Base-by-base conservation (phyloP, 2,113 vertebrate species). In the Polypterus bichir region DNA sequence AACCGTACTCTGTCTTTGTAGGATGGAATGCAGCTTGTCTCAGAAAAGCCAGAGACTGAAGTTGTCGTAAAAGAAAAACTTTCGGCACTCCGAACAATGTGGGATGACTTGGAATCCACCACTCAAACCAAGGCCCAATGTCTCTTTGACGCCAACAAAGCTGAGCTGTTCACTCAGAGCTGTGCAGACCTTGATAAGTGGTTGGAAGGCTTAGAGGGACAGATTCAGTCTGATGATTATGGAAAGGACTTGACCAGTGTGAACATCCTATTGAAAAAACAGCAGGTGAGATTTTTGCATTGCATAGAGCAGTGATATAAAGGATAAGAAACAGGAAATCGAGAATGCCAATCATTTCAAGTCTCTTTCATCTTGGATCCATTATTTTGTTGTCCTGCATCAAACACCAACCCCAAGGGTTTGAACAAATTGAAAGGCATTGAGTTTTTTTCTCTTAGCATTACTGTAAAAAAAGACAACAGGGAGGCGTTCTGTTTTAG, bases 191-290 rank as follows among this genome's bases (percentile, higher is more conserved):
- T 98, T 53, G 93, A 97, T 77, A 92, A 97, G 68, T 98, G 93
- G 93, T 81, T 98, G 58, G 83, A 80, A 0, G 87, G 91, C 54
- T 73, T 98, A 53, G 92, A 97, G 77, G 89, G 90, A n/a, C 93
- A 98, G 75, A 94, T 97, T 69, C 90, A 93, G 63, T 98, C 95
- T 0, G 93, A 98, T 0, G 95, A 98, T 77, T 94, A 92, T 0
- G 95, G 95, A 66, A 98, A 98, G 69, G 95, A 98, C 69, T 88
- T 98, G 71, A 98, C 95, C 74, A 97, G 93, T 0, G 94, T 98
- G 75, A 97, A 90, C 81, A 98, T 97, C 75, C 83, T 98, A 61
- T 85, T 98, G 54, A 98, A 98, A 71, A 98, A 96, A 61, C 95
- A 97, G 61, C 94, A 98, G 92, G 94, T 92, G 11, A 45, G 56